phyloP scores from a whole-genome alignment of 2,888 invertebrate species.

The Cephus sareptanus region DNA sequence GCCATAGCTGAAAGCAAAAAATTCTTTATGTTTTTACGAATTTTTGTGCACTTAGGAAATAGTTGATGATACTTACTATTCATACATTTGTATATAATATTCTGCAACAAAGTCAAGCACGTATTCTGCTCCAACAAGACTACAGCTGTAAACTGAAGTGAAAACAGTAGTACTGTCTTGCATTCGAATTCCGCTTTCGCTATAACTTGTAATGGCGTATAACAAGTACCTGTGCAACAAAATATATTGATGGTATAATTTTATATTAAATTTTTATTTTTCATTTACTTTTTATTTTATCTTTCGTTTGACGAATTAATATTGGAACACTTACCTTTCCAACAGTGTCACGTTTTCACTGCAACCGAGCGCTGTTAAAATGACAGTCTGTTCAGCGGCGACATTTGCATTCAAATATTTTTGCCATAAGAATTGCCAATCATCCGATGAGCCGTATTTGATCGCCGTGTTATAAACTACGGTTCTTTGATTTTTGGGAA shows the following conservation, averaged over 20 bases:
- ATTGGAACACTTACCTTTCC: conserved; percentile 53
- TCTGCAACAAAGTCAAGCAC: conserved; percentile 44
- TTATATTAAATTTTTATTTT: too few relatives aligned
- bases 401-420: conserved; percentile 72
- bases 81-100: conserved; percentile 31
- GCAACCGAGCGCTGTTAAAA: conserved; percentile 73
- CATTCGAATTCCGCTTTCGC: conserved; percentile 56
- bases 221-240: conserved; percentile 66
- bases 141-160: conserved; percentile 52
- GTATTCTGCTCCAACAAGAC: conserved; percentile 53
- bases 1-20: conserved; percentile 36
- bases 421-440: conserved; percentile 79
- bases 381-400: conserved; percentile 72
- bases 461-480: conserved; percentile 76
- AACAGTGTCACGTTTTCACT: conserved; percentile 65
- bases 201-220: conserved; percentile 63
- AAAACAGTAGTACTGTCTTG: conserved; percentile 63
- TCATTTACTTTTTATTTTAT: too few relatives aligned
- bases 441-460: conserved; percentile 72
- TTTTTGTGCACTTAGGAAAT: conserved; percentile 2
- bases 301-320: background rate
- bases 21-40: conserved; percentile 50
- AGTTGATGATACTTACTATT: conserved; percentile 43
- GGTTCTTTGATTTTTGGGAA: conserved; percentile 74
- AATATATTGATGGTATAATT: too few relatives aligned